These are phyloP conservation scores for Polypedilum vanderplanki DNA, from an alignment of 1,140 invertebrate genomes.

Conservation along the genomic window DNA sequence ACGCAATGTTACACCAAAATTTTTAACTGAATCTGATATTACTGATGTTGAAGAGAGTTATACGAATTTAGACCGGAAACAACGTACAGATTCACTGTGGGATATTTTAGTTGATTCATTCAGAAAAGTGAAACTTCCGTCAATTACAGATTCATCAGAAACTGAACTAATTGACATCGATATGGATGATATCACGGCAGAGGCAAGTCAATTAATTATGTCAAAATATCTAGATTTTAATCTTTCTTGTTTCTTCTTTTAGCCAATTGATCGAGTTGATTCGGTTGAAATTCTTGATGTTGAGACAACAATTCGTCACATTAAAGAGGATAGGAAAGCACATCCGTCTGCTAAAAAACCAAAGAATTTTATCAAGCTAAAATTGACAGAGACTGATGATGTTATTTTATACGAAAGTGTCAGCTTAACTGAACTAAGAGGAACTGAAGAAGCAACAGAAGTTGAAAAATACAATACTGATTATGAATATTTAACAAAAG, in stretches of 20 bases:
- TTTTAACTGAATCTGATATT: not conserved
- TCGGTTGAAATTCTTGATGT: not conserved
- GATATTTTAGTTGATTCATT: not conserved
- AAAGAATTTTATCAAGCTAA: conserved; percentile 47
- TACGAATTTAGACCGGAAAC: not conserved
- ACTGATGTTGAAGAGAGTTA: not conserved
- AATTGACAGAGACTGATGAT: conserved; percentile 58
- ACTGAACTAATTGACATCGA: not conserved
- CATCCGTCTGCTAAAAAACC: conserved; percentile 31
- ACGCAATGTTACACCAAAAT: not conserved
- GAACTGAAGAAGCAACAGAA: conserved; percentile 48
- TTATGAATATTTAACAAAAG: conserved; percentile 56
- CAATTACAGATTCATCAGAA: not conserved
- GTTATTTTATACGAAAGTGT: conserved; percentile 56
- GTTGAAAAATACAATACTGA: conserved; percentile 55
- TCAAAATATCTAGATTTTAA: not conserved
- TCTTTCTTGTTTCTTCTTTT: not conserved
- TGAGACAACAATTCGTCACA: not conserved
- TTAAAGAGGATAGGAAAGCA: conserved; percentile 34
- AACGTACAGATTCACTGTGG: not conserved
- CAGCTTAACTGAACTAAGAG: conserved; percentile 53
- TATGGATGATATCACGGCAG: conserved; percentile 19
- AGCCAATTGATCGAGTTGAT: not conserved
- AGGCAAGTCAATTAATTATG: not conserved
- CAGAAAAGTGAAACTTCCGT: not conserved